These are phyloP conservation scores for Eumerus sabulonum DNA, from an alignment of 2,888 invertebrate genomes.

Conservation along the genomic window DNA sequence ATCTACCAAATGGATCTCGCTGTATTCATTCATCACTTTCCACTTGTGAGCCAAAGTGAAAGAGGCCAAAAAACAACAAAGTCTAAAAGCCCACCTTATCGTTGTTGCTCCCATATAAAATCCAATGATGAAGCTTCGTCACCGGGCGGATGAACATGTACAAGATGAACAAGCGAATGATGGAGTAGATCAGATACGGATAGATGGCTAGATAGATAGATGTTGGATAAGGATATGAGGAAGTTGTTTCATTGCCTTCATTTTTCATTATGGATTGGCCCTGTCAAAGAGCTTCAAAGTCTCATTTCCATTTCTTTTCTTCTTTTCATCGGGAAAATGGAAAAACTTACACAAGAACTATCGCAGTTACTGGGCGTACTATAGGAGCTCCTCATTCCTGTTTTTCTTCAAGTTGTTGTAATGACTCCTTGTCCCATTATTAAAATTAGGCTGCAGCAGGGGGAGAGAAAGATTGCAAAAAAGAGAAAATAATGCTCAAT, in stretches of 20 bases:
- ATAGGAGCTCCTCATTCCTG: no score
- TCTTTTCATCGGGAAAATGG: no score
- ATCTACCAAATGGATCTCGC: no score
- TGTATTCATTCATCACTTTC: constrained; percentile 22
- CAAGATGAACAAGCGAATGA: no score
- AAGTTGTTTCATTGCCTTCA: constrained; percentile 57
- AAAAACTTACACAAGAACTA: no score
- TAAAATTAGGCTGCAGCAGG: constrained; percentile 66
- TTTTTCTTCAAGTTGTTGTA: constrained; percentile 44
- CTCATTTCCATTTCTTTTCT: constrained; percentile 55
- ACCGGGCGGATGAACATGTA: constrained; percentile 22
- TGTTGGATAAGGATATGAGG: constrained; percentile 51
- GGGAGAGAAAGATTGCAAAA: constrained; percentile 23
- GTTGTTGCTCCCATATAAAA: constrained; percentile 21
- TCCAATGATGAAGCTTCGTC: constrained; percentile 58
- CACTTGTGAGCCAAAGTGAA: neutral
- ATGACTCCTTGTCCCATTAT: constrained; percentile 65
- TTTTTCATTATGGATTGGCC: constrained; percentile 67
- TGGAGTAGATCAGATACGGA: constrained; percentile 21
- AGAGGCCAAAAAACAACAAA: constrained; percentile 24
- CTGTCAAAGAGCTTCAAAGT: constrained; percentile 58
- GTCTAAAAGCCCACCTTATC: constrained; percentile 18
- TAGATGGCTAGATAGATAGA: constrained; percentile 3
- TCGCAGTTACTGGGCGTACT: no score
- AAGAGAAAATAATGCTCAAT: neutral